phyloP scores from a whole-genome alignment of 2,113 vertebrate genomes.

The Scalopus aquaticus region DNA sequence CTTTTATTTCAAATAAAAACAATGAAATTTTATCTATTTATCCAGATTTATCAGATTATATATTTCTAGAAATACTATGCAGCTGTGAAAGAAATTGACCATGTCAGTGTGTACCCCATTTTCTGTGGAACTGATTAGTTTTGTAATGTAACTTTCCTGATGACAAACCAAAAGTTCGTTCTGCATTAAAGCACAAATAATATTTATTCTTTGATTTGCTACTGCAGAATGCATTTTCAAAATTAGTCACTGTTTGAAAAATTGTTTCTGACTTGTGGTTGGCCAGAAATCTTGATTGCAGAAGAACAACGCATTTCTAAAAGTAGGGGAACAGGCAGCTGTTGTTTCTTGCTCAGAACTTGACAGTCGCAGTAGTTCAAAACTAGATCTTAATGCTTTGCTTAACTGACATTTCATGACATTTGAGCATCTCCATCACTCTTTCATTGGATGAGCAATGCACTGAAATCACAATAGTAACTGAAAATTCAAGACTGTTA shows the following conservation, averaged over 20 bases:
- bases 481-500: not conserved
- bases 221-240: slow-evolving; percentile 29
- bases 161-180: slow-evolving; percentile 44
- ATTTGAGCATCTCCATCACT: not conserved
- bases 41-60: not conserved
- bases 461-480: not conserved
- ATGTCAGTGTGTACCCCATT: not conserved
- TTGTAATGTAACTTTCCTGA: slow-evolving; percentile 24
- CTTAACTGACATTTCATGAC: not conserved
- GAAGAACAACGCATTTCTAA: not conserved
- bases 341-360: not conserved
- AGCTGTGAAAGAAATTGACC: not conserved
- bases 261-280: slow-evolving; percentile 58
- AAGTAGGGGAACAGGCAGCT: not conserved
- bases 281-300: not conserved
- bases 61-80: slow-evolving; percentile 31
- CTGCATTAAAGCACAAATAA: slow-evolving; percentile 42
- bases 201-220: slow-evolving; percentile 17
- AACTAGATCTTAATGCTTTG: not conserved
- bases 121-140: not conserved
- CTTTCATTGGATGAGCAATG: not conserved
- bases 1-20: not conserved
- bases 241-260: slow-evolving; percentile 33
- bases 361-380: not conserved
- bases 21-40: not conserved